Percentiles rank a stretch among this genome's conserved stretches.
Evolutionary conservation across 2,113 vertebrate genomes (phyloP).

Genomic region (Lepisosteus oculatus): DNA sequence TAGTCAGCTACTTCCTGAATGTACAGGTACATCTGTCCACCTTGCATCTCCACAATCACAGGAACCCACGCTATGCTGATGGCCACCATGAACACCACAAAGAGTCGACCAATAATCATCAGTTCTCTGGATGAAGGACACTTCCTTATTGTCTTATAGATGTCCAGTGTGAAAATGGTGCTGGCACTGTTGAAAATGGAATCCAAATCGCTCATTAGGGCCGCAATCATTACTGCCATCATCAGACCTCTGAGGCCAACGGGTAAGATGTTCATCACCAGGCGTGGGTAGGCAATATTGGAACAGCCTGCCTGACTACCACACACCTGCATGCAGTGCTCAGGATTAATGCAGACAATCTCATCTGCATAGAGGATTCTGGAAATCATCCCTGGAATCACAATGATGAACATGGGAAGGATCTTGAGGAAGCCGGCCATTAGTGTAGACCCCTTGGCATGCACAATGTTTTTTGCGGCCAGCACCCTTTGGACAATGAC

Average conservation of each 20-base stretch:
- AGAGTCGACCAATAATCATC: conserved; percentile 85
- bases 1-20: conserved; percentile 97
- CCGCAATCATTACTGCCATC: conserved; percentile 99
- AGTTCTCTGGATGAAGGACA: conserved; percentile 82
- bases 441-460: conserved; percentile 91
- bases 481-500: conserved; percentile 96
- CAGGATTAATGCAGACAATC: conserved; percentile 90
- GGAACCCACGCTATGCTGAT: conserved; percentile 98
- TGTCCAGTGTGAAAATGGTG: conserved; percentile 95
- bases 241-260: conserved; percentile 92
- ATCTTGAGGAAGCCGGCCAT: conserved; percentile 95
- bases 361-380: conserved; percentile 88
- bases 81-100: conserved; percentile 89
- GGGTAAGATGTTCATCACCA: conserved; percentile 93
- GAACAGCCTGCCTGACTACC: conserved; percentile 93
- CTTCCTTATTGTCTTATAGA: conserved; percentile 83
- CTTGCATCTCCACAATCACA: conserved; percentile 96
- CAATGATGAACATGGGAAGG: conserved; percentile 96
- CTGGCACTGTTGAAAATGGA: conserved; percentile 98
- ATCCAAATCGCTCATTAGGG: conserved; percentile 96
- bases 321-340: conserved; percentile 94
- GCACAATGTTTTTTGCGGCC: conserved; percentile 90
- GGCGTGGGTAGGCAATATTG: conserved; percentile 92
- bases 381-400: conserved; percentile 97
- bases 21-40: conserved; percentile 96